Evolutionary conservation across 2,888 invertebrate species (phyloP).

Genomic region (Nemotelus nigrinus): DNA sequence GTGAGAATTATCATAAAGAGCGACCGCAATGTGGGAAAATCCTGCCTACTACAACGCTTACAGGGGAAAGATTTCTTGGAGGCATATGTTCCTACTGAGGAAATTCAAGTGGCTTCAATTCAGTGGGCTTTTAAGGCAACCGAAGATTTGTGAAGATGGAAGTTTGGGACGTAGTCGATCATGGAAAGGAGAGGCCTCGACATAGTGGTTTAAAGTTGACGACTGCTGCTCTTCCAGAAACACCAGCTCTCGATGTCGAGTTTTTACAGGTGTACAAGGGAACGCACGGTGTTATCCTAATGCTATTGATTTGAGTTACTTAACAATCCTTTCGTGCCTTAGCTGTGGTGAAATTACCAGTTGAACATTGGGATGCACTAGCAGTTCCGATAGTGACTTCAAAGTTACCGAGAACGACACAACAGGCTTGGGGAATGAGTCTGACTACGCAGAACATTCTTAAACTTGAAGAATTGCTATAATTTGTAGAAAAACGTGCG

Average conservation of each 20-base stretch:
- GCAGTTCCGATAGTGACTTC: no score
- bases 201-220: conserved; percentile 85
- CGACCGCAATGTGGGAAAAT: conserved; percentile 95
- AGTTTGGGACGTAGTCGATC: conserved; percentile 98
- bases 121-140: conserved; percentile 97
- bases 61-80: conserved; percentile 92
- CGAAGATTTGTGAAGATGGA: conserved; percentile 97
- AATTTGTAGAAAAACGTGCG: no score
- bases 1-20: conserved; percentile 98
- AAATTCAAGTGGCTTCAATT: conserved; percentile 95
- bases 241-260: conserved; percentile 88
- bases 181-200: conserved; percentile 81
- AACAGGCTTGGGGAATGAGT: no score
- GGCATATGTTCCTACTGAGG: conserved; percentile 93
- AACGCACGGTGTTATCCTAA: conserved; percentile 91
- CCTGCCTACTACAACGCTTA: conserved; percentile 86
- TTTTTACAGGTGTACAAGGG: conserved; percentile 97
- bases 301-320: conserved; percentile 67
- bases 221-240: conserved; percentile 70
- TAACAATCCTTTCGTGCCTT: no score
- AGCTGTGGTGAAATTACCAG: no score
- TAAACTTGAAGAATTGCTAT: no score
- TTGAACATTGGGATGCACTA: no score
- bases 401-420: no score
- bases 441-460: no score